Percentiles rank a stretch among this genome's conserved stretches.
Conservation (phyloP, 2,797 vertebrate species). For the Xenopus petersii region DNA sequence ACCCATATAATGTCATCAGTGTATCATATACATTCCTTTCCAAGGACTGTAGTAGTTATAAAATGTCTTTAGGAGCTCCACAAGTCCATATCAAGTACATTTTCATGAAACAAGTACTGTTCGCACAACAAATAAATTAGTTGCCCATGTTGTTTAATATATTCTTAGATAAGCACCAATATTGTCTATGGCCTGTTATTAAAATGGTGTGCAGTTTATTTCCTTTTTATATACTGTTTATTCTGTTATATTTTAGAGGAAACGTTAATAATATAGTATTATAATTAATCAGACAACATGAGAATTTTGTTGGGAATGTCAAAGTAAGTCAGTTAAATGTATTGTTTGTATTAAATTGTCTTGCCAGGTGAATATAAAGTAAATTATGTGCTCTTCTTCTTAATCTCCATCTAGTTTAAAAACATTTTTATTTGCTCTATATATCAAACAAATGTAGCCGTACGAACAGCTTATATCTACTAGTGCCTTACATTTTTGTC, state of each 20-base stretch:
- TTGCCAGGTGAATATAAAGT: not conserved
- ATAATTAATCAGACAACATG: not conserved
- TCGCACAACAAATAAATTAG: too few relatives aligned
- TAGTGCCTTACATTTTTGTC: constrained; percentile 57
- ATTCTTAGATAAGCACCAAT: too few relatives aligned
- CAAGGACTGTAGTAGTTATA: too few relatives aligned
- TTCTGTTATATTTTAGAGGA: not conserved
- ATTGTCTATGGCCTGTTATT: too few relatives aligned
- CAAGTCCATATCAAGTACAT: too few relatives aligned
- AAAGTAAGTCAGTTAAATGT: not conserved
- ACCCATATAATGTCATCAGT: too few relatives aligned
- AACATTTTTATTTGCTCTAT: constrained; percentile 9
- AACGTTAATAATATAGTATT: not conserved
- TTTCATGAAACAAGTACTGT: too few relatives aligned
- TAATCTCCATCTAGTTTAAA: constrained; percentile 14
- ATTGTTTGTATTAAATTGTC: not conserved
- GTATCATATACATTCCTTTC: too few relatives aligned
- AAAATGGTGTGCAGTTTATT: too few relatives aligned
- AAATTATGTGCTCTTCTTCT: constrained; percentile 17
- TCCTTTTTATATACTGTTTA: too few relatives aligned
- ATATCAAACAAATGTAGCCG: constrained; percentile 25
- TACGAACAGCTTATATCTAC: constrained; percentile 55
- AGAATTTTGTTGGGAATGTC: not conserved
- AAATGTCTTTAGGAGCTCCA: too few relatives aligned
- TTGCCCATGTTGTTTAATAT: too few relatives aligned